Base-by-base conservation (phyloP, 2,888 invertebrate genomes). In the Sinodicranocentrus sp. region DNA sequence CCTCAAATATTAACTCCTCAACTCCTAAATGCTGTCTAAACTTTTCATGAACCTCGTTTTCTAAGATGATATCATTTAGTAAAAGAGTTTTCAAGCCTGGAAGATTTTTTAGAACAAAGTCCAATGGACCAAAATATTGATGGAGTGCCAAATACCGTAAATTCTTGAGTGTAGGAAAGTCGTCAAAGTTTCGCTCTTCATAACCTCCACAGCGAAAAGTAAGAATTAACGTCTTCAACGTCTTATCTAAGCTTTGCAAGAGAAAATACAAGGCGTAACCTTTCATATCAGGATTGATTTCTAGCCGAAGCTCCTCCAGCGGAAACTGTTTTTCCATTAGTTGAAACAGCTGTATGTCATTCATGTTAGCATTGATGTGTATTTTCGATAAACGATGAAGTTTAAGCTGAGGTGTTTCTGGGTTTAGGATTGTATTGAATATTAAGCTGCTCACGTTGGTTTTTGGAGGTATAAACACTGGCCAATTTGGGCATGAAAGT, bases 401-500 rank as follows among this genome's bases (percentile, higher is more conserved):
- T 52, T 80, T 77, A 10, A 86, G 70, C 15, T 80, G 54, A 0
- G 77, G 77, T 3, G 85, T 70, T 52, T 80, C 72, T 19, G 80
- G 80, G 21, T 80, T 80, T 8, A 84, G 61, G 39, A 86, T 86
- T 3, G 75, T 77, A 43, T 86, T 86, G 61, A 83, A 86, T 10
- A 86, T 83, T 2, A 86, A 26, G 15, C 73, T 80, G 54, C 80
- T 75, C 33, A 86, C 86, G 26, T 76, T 84, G n/a, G 75, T 80
- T 13, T 63, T 76, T 6, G 86, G 86, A 19, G 71, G 77, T 59
- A 86, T 77, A 26, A 83, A 61, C 2, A 84, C 84, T 1, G 86
- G 86, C 86, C 86, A 86, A 61, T 80, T 86, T 8, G 86, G 86
- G 77, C 86, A 85, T 26, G 80, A 67, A 17, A 86, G 59, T 43